Base-by-base conservation (phyloP, 2,797 vertebrate species). In the Zalophus californianus region DNA sequence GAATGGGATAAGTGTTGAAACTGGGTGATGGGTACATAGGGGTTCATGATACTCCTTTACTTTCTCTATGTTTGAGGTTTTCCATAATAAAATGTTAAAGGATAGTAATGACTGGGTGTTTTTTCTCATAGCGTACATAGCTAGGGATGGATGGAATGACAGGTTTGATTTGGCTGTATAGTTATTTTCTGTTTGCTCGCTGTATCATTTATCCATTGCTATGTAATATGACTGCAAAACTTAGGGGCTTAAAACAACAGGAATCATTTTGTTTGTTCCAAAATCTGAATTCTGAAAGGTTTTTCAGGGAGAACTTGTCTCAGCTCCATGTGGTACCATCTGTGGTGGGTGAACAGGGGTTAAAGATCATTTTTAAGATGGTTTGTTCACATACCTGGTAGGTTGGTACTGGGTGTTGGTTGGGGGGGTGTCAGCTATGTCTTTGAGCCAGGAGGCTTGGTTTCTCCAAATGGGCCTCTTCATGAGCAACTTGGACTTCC, bases 181-280 rank as follows among this genome's bases (percentile, higher is more conserved):
- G 27, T 83, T 21, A 62, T 91, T 78, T 82, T 86, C 50, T 72
- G 18, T 87, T 87, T 83, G 77, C 41, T 87, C 77, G 35, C 10
- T 78, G 0, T 78, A 44, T 92, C 54, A 79, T 7, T 50, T 89
- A 89, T n/a, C 48, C 64, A 58, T 73, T n/a, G 32, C 54, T 64
- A 3, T 21, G 4, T 64, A 79, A 79, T 50, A 48, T 70, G 89
- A 25, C 15, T 8, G 1, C 38, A 66, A 56, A 92, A 52, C 21
- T 86, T 80, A n/a, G 8, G 73, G 86, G 38, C 48, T 41, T 95
- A 75, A 85, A 66, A 50, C 32, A 86, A 66, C 56, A 86, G 35
- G 73, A 85, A 92, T 85, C 27, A 68, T 66, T 95, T 86, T 12
- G 8, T 95, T 92, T 95, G 13, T 32, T 86, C 16, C 92, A 58